Evolutionary conservation across 1,140 invertebrate species (phyloP), one percentile per base, ranked within the genome.

Genomic region (Trachymyrmex cornetzi): DNA sequence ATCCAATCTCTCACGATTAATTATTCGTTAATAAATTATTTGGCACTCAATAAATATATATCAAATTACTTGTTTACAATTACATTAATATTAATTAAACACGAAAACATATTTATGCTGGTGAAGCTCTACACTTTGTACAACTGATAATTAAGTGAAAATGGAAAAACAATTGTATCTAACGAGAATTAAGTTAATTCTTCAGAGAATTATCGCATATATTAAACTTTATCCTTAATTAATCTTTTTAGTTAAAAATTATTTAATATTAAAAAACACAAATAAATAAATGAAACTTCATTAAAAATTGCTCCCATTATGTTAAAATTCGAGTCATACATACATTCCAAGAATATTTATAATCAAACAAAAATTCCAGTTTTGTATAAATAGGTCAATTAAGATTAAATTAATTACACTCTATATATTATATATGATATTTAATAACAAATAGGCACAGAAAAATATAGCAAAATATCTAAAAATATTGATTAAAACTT

Each of bases 21-120:
- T 61, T 74, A 55, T 57, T 55, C 2, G 38, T 80, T 72, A 72
- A 74, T 22, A 34, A 82, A 59, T 72, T 30, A 59, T 74, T 72
- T 2, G 38, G n/a, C 27, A 9, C 5, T 30, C n/a, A 48, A 59
- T 61, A 22, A 19, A 82, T 59, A 71, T 48, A n/a, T 82, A 82
- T 57, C 3, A 22, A 55, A 34, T 74, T 82, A 59, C 38, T 48
- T 67, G 3, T 27, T 27, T 55, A n/a, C 7, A 69, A 2, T 80
- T 44, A 38, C 14, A 66, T 57, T 61, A 30, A 74, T 48, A 48
- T 59, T 19, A 66, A 71, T 71, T 81, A 27, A 57, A 74, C 11
- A 50, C 14, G 9, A 19, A 53, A 74, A 59, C 16, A 48, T 34
- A 11, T 74, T 44, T 44, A 5, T 48, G 5, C 12, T 27, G 6